Percentiles rank a stretch among this genome's conserved stretches.
Evolutionary conservation across 2,888 invertebrate species (phyloP).

Genomic region (Liopterus haemorrhoidalis): DNA sequence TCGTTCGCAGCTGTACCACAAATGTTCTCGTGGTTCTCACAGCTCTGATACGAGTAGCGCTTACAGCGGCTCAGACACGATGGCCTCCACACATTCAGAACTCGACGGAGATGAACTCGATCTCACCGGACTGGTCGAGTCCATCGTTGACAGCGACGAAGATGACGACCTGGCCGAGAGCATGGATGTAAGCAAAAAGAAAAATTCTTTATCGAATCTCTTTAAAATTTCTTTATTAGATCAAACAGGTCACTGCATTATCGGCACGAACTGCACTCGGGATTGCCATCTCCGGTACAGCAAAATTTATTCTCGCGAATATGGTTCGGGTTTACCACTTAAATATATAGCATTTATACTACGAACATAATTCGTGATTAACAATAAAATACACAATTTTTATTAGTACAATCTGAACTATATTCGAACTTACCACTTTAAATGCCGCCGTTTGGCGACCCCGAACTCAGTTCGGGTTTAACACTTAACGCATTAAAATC

Average conservation of each 20-base stretch:
- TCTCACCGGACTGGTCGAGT: constrained; percentile 89
- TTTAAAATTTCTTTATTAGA: not conserved
- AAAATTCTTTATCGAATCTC: constrained; percentile 2
- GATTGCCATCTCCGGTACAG: no score
- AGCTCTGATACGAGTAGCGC: constrained; percentile 95
- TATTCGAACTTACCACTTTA: not conserved
- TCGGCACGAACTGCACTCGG: no score
- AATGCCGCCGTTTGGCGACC: no score
- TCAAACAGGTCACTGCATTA: no score
- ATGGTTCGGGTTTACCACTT: no score
- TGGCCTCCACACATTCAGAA: constrained; percentile 87
- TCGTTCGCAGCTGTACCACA: constrained; percentile 71
- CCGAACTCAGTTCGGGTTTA: no score
- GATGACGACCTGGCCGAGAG: constrained; percentile 88
- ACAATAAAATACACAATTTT: no score
- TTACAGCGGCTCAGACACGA: constrained; percentile 93
- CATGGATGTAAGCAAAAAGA: constrained; percentile 62
- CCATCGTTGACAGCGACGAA: constrained; percentile 93
- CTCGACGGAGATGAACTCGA: constrained; percentile 79
- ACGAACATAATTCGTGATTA: no score
- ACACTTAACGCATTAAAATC: no score
- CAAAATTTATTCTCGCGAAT: no score
- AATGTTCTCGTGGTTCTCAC: constrained; percentile 74
- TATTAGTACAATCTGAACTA: no score
- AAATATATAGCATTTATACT: no score